Percentiles rank a stretch among this genome's conserved stretches.
Conservation (phyloP, 2,888 invertebrate species). For the Calameuta filiformis region DNA sequence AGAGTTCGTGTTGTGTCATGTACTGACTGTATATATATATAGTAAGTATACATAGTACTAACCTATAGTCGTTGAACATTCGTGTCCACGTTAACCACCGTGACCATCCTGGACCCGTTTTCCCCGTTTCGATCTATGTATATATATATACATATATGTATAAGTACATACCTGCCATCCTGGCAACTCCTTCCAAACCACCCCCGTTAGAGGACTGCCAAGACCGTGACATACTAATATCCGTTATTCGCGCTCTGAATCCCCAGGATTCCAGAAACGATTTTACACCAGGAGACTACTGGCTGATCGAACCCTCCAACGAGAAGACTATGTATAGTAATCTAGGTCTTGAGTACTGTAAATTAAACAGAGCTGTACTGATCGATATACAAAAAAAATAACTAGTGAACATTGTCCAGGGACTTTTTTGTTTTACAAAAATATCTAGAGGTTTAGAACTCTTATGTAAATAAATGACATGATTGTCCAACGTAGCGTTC, state of each 20-base stretch:
- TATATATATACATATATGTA: not conserved
- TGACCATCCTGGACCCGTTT: not conserved
- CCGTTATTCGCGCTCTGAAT: slow-evolving; percentile 27
- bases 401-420: too few relatives aligned
- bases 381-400: not conserved
- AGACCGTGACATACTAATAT: slow-evolving; percentile 29
- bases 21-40: not conserved
- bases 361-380: not conserved
- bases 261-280: not conserved
- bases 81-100: not conserved
- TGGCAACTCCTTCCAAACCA: not conserved
- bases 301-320: not conserved
- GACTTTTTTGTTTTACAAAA: not conserved
- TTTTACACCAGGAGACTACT: not conserved
- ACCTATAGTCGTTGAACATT: not conserved
- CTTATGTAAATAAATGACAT: not conserved
- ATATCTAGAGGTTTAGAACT: not conserved
- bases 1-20: not conserved
- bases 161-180: not conserved
- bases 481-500: not conserved
- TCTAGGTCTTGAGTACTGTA: not conserved
- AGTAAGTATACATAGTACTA: not conserved
- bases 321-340: not conserved
- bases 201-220: not conserved
- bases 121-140: not conserved